Percentiles rank a stretch among this genome's conserved stretches.
These are phyloP conservation scores for Phortica magna DNA, from an alignment of 2,888 invertebrate genomes.

Conservation along the genomic window DNA sequence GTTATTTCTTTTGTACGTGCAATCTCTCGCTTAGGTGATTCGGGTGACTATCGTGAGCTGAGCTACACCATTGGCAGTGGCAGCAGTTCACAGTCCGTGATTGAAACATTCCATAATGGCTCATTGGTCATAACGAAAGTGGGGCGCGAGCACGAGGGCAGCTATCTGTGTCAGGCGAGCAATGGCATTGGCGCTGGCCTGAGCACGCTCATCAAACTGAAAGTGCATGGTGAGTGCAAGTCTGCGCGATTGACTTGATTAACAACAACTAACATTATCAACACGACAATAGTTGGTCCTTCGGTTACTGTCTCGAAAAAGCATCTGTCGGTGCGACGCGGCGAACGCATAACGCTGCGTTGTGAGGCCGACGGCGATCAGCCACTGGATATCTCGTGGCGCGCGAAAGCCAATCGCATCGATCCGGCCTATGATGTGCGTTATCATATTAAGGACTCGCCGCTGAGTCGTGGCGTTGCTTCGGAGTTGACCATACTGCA, in stretches of 20 bases:
- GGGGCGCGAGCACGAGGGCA: conserved; percentile 80
- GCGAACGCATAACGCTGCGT: conserved; percentile 79
- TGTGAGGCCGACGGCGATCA: conserved; percentile 80
- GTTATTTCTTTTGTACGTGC: neutral
- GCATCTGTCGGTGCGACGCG: conserved; percentile 79
- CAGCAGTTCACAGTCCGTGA: conserved; percentile 70
- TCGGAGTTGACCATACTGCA: conserved; percentile 81
- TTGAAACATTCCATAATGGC: conserved; percentile 78
- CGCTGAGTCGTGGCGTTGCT: conserved; percentile 77
- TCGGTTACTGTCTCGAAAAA: conserved; percentile 79
- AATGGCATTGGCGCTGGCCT: conserved; percentile 82
- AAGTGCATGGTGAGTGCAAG: conserved; percentile 80
- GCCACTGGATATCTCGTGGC: conserved; percentile 80
- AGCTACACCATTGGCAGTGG: conserved; percentile 75
- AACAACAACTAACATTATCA: neutral
- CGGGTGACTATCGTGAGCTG: conserved; percentile 80
- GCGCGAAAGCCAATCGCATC: conserved; percentile 78
- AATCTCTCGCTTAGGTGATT: conserved; percentile 59
- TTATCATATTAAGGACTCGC: conserved; percentile 77
- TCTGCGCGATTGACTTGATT: neutral
- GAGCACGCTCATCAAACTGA: conserved; percentile 82
- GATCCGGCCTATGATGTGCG: conserved; percentile 79
- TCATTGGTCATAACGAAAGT: conserved; percentile 80
- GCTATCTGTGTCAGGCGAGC: conserved; percentile 81
- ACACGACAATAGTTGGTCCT: conserved; percentile 78